Base-by-base conservation (phyloP, 2,797 vertebrate species). In the Pampus argenteus region DNA sequence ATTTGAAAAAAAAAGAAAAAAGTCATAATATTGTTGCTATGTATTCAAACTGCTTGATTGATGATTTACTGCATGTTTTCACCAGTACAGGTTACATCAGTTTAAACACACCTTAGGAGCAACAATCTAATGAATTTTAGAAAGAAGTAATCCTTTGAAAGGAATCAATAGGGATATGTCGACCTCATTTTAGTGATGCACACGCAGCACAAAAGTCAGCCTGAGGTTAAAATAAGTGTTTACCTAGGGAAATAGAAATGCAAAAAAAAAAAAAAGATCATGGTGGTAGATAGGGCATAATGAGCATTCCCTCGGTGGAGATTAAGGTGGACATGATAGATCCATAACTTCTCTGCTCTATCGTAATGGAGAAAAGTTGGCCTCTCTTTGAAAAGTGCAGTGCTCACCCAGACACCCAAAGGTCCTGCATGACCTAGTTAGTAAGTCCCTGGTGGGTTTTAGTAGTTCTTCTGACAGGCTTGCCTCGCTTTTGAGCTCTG, bases 401-500 rank as follows among this genome's bases (percentile, higher is more conserved):
- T 7, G 14, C 81, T 88, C 84, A 74, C 68, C 50, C 74, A 89
- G 82, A 88, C 82, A 83, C 82, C 88, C 84, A 84, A 76, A 85
- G 92, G 87, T 83, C 90, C 74, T 85, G 47, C 40, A 67, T 90
- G 91, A 93, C 93, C 93, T 89, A 93, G 85, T 92, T 93, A 91
- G 89, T 66, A 49, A 69, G 82, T 86, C 88, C 88, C 82, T 64
- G 83, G 86, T 90, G 85, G 77, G 76, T 85, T 88, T 89, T 66
- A 79, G 78, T 48, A 79, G 81, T 78, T 84, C 78, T 64, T 85
- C 79, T 90, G 87, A 91, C 88, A 89, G 78, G 44, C 85, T 79
- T 1, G 59, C 74, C 78, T 85, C 9, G 8, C 56, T 48, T 79
- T 78, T 75, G 48, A 71, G 83, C 74, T 81, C 88, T 76, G 86